Evolutionary conservation across 2,113 vertebrate species (phyloP).

Genomic region (Pelvicachromis taeniatus): DNA sequence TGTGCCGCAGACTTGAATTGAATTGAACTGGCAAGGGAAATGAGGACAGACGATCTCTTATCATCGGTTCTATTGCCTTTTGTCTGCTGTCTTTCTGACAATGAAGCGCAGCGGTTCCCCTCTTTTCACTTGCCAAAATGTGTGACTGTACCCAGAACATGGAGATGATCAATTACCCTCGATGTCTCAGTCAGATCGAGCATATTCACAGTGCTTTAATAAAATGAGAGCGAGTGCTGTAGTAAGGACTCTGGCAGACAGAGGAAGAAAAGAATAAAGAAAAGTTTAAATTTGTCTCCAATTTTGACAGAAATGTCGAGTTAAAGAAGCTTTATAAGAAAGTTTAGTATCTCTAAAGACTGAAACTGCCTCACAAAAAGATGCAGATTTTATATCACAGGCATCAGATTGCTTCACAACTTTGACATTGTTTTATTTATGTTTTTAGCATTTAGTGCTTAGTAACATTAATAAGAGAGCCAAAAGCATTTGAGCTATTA

Average conservation of each 20-base stretch:
- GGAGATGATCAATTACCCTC: slow-evolving; percentile 53
- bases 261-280: neutral
- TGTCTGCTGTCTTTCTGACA: slow-evolving; percentile 1
- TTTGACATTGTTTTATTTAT: neutral
- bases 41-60: slow-evolving; percentile 35
- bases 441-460: neutral
- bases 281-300: neutral
- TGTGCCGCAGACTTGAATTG: neutral
- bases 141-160: slow-evolving; percentile 21
- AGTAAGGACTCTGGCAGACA: neutral
- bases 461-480: fast-evolving
- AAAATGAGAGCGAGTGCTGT: neutral
- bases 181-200: slow-evolving; percentile 35
- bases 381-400: neutral
- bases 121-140: slow-evolving; percentile 9
- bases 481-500: neutral
- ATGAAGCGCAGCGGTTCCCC: slow-evolving; percentile 7
- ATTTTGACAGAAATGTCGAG: neutral
- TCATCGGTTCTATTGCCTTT: slow-evolving; percentile 37
- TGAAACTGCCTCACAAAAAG: neutral
- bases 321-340: neutral
- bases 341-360: neutral
- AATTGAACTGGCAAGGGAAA: slow-evolving; percentile 49
- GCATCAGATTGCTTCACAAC: neutral
- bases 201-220: slow-evolving; percentile 33